Base-by-base conservation (phyloP, 2,113 vertebrate species). In the Sinocyclocheilus anshuiensis region DNA sequence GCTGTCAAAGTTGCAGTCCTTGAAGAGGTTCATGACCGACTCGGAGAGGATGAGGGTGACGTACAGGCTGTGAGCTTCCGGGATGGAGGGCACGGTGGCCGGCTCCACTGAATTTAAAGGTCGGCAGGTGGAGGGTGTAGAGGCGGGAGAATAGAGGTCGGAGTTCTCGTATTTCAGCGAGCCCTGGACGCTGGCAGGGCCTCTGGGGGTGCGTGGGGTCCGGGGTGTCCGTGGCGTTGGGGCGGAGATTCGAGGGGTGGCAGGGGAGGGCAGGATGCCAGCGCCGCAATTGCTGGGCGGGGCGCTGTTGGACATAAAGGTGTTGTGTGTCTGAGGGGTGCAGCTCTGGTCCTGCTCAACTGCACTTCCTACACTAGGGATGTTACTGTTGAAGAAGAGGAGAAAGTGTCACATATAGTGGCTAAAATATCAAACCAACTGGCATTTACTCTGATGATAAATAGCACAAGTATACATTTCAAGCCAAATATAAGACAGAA, bases 1-100 rank as follows among this genome's bases (percentile, higher is more conserved):
- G 96, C 98, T 99, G 95, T 99, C 98, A 77, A 99, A 99, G 94
- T 98, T 99, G 91, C 98, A 99, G 95, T 99, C 98, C 91, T 98
- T 99, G 94, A 97, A 99, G 88, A 99, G 96, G 86, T 99, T 99
- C 97, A 98, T 97, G 89, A 98, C 97, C 0, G 98, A 99, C 91
- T 99, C 98, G 0, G 98, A 98, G 87, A 99, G 97, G 92, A 99
- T 99, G 93, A 99, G 97, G 83, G 97, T 99, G 80, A 99, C 98
- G 4, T 99, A 99, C 61, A 99, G 97, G 94, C 98, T 99, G 94
- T 99, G 98, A 22, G 98, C 98, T 93, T 99, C 98, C 0, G 98
- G 98, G 89, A 99, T 96, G 71, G 97, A 97, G 84, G 98, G 97
- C 57, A 99, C 97, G 0, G 98, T 99, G 29, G 97, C 96, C 0